Evolutionary conservation across 2,113 vertebrate genomes (phyloP).

Genomic region (Percopsis transmontana): DNA sequence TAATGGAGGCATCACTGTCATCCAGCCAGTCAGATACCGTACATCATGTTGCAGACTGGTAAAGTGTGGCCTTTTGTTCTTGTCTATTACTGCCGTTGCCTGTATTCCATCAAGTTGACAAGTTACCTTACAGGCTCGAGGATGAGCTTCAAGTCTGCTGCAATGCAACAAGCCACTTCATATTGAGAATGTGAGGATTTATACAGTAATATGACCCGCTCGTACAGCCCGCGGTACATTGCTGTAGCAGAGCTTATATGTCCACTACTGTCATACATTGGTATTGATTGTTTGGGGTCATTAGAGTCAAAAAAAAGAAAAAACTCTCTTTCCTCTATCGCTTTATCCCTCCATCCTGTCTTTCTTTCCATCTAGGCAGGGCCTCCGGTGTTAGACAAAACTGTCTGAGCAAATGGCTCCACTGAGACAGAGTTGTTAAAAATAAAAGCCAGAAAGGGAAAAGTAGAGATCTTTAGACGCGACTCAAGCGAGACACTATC

Average conservation of each 20-base stretch:
- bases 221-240: background rate
- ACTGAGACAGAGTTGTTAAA: constrained; percentile 10
- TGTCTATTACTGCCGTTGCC: constrained; percentile 31
- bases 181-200: constrained; percentile 12
- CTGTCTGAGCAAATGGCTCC: constrained; percentile 39
- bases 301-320: constrained; percentile 1
- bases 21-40: constrained; percentile 39
- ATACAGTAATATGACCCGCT: too few species aligned
- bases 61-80: constrained; percentile 20
- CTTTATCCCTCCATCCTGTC: background rate
- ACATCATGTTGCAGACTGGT: constrained; percentile 18
- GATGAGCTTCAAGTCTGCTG: constrained; percentile 34
- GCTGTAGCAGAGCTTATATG: background rate
- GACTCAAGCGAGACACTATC: constrained; percentile 1
- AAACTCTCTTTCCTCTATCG: constrained; percentile 3
- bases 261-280: background rate
- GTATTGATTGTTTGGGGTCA: constrained; percentile 16
- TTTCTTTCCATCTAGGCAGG: background rate
- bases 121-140: constrained; percentile 21
- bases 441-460: background rate
- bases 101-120: constrained; percentile 17
- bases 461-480: constrained; percentile 39
- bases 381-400: constrained; percentile 46
- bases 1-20: constrained; percentile 51
- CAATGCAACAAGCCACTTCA: constrained; percentile 34